Conservation (phyloP, 2,113 vertebrate genomes). For the Sula dactylatra region DNA sequence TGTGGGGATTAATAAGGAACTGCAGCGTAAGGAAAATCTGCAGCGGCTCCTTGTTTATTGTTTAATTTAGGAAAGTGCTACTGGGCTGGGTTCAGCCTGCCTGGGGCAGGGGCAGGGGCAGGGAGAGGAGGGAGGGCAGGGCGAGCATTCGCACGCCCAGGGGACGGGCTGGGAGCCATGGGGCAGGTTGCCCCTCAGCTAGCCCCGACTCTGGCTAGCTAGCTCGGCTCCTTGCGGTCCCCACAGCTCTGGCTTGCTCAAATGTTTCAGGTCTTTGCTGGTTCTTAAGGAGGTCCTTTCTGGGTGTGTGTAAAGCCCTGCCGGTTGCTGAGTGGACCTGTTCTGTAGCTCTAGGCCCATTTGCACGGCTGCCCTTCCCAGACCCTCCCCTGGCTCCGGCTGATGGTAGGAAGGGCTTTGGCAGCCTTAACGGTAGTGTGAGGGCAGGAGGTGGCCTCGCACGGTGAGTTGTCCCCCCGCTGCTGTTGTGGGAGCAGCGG, state of each 20-base stretch:
- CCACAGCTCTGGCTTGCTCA: background rate
- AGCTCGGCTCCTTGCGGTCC: too few relatives aligned
- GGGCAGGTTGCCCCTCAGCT: background rate
- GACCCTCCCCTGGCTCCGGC: background rate
- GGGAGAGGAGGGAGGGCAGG: background rate
- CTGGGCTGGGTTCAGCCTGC: background rate
- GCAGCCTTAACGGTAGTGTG: accelerated
- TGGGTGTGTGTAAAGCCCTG: background rate
- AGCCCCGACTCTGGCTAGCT: too few relatives aligned
- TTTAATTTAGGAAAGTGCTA: slow-evolving; percentile 48
- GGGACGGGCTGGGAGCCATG: background rate
- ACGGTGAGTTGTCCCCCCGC: too few relatives aligned
- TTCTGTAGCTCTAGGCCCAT: background rate
- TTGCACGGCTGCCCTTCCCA: background rate
- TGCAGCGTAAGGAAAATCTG: slow-evolving; percentile 40
- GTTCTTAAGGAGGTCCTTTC: background rate
- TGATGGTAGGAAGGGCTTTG: background rate
- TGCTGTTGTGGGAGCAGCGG: background rate
- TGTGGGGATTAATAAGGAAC: slow-evolving; percentile 60
- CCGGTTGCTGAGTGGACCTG: background rate
- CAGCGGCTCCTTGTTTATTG: slow-evolving; percentile 41
- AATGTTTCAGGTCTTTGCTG: background rate
- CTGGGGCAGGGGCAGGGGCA: background rate
- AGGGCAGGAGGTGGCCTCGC: background rate
- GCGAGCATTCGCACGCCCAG: background rate